phyloP scores from a whole-genome alignment of 1,140 invertebrate genomes.

The Pseudoatta argentina region DNA sequence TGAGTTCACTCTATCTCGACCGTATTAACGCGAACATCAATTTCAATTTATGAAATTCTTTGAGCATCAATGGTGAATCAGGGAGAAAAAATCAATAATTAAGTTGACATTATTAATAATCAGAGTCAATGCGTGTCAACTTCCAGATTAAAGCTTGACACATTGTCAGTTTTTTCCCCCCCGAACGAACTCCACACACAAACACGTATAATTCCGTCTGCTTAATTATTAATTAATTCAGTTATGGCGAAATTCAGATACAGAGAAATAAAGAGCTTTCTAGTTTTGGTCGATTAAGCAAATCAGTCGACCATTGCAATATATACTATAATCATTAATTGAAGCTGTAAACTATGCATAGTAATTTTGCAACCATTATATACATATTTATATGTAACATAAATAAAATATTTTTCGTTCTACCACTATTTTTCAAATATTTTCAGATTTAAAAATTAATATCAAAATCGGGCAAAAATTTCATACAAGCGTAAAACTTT shows the following conservation, averaged over 20 bases:
- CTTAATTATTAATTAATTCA: slow-evolving; percentile 40
- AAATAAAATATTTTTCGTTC: neutral
- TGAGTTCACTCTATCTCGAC: neutral
- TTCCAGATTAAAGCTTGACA: neutral
- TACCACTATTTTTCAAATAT: neutral
- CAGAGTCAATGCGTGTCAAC: neutral
- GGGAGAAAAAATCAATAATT: slow-evolving; percentile 18
- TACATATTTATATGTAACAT: neutral
- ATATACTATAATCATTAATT: neutral
- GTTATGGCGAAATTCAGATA: slow-evolving; percentile 16
- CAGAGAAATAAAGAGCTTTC: slow-evolving; percentile 14
- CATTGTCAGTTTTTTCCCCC: neutral
- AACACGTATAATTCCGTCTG: neutral
- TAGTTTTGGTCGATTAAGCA: slow-evolving; percentile 39
- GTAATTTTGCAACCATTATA: neutral
- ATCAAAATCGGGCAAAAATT: neutral
- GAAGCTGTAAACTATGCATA: neutral
- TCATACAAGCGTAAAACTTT: neutral
- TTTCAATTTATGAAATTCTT: neutral
- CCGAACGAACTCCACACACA: neutral
- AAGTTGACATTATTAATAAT: slow-evolving; percentile 20
- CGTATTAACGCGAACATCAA: neutral
- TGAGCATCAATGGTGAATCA: neutral
- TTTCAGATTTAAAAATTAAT: neutral
- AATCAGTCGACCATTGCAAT: neutral